Evolutionary conservation across 2,888 invertebrate genomes (phyloP).

Genomic region (Dicroscelio sp.): DNA sequence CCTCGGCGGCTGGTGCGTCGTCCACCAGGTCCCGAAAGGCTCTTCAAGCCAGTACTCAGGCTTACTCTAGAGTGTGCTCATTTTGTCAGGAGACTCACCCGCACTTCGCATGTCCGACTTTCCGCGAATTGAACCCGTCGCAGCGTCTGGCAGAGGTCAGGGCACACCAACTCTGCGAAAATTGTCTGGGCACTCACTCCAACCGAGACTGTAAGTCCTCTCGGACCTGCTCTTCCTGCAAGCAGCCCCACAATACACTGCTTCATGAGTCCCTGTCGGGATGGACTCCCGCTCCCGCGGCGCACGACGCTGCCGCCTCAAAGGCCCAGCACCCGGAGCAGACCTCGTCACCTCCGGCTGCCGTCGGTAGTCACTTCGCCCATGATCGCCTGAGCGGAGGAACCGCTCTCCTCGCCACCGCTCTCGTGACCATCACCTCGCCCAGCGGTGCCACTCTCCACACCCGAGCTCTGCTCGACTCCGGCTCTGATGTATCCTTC

Average conservation of each 20-base stretch:
- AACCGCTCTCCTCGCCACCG: neutral
- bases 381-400: no score
- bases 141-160: neutral
- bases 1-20: neutral
- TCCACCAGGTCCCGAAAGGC: neutral
- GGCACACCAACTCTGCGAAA: neutral
- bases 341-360: no score
- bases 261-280: no score
- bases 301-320: no score
- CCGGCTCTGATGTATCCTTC: neutral
- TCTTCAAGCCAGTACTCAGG: neutral
- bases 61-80: neutral
- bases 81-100: neutral
- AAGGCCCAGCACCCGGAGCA: no score
- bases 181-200: neutral
- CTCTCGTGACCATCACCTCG: neutral
- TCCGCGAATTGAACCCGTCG: neutral
- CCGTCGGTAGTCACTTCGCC: neutral
- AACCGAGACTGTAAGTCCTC: neutral
- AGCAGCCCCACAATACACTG: neutral
- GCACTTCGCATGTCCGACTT: neutral
- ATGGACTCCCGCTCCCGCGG: no score
- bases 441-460: neutral
- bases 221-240: neutral
- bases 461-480: neutral